A percentile compares a stretch with the other conserved stretches of the same genome.
Evolutionary conservation across 2,888 invertebrate genomes (phyloP).

Genomic region (Miltochrista miniata): DNA sequence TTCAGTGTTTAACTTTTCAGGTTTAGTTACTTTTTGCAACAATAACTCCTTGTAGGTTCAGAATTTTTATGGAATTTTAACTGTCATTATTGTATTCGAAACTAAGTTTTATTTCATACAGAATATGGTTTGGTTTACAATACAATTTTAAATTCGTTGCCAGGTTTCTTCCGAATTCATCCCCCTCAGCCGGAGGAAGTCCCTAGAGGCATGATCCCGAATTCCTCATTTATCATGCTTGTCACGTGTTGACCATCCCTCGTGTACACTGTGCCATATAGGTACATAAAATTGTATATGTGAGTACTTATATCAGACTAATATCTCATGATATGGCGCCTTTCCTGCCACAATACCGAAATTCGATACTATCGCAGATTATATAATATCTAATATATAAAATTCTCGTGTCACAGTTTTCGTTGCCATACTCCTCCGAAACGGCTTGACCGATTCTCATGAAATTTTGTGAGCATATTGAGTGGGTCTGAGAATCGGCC

Average conservation of each 20-base stretch:
- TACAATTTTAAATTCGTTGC: slow-evolving; percentile 41
- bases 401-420: too few species aligned
- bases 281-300: slow-evolving; percentile 51
- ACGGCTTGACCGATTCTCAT: too few species aligned
- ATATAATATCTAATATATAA: too few species aligned
- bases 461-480: too few species aligned
- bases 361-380: slow-evolving; percentile 5
- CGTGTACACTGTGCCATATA: slow-evolving; percentile 69
- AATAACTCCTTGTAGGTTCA: slow-evolving; percentile 68
- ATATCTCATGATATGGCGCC: slow-evolving; percentile 31
- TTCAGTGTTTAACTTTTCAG: slow-evolving; percentile 40
- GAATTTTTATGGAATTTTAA: slow-evolving; percentile 65
- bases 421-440: too few species aligned
- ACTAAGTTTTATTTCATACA: slow-evolving; percentile 34
- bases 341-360: slow-evolving; percentile 19
- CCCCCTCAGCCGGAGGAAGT: slow-evolving; percentile 67
- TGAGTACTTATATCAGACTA: slow-evolving; percentile 39
- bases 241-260: slow-evolving; percentile 82
- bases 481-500: too few species aligned
- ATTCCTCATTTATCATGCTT: slow-evolving; percentile 80
- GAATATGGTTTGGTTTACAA: slow-evolving; percentile 45
- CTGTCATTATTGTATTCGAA: slow-evolving; percentile 24
- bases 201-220: slow-evolving; percentile 79
- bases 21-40: slow-evolving; percentile 69
- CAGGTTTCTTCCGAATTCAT: slow-evolving; percentile 57